These are phyloP conservation scores for Anas flavirostris DNA, from an alignment of 2,797 vertebrate species.

Conservation along the genomic window DNA sequence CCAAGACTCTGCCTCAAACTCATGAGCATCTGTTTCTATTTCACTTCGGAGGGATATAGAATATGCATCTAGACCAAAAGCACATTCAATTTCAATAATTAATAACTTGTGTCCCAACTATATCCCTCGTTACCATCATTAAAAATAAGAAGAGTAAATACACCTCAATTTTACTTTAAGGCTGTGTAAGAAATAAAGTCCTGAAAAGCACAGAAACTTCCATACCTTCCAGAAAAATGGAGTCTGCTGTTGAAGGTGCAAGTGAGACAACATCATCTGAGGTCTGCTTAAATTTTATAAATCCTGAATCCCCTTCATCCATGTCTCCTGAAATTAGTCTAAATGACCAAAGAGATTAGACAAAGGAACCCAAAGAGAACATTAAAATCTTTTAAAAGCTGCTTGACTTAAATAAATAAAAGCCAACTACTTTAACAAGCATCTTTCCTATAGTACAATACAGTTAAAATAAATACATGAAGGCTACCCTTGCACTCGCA, in stretches of 20 bases:
- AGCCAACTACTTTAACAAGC: not conserved
- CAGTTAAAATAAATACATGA: not conserved
- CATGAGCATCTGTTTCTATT: conserved; percentile 88
- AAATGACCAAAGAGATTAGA: conserved; percentile 47
- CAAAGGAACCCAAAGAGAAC: not conserved
- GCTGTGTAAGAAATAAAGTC: not conserved
- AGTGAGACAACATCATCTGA: conserved; percentile 88
- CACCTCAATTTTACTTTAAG: not conserved
- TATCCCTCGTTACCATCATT: not conserved
- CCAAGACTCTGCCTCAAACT: conserved; percentile 94
- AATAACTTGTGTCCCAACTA: not conserved
- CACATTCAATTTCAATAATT: not conserved
- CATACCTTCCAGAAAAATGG: conserved; percentile 92
- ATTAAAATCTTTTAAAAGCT: not conserved
- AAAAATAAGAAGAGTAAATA: not conserved
- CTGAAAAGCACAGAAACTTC: not conserved
- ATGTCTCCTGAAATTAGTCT: conserved; percentile 91
- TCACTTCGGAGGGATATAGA: conserved; percentile 84
- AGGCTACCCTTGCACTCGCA: not conserved
- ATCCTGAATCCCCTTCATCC: conserved; percentile 89
- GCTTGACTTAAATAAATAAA: not conserved
- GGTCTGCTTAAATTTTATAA: conserved; percentile 83
- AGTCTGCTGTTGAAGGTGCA: conserved; percentile 85
- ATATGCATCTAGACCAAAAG: conserved; percentile 81
- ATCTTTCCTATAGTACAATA: not conserved